Evolutionary conservation across 2,113 vertebrate genomes (phyloP), one percentile per base, ranked within the genome.

Genomic region (Paracanthobrama guichenoti): DNA sequence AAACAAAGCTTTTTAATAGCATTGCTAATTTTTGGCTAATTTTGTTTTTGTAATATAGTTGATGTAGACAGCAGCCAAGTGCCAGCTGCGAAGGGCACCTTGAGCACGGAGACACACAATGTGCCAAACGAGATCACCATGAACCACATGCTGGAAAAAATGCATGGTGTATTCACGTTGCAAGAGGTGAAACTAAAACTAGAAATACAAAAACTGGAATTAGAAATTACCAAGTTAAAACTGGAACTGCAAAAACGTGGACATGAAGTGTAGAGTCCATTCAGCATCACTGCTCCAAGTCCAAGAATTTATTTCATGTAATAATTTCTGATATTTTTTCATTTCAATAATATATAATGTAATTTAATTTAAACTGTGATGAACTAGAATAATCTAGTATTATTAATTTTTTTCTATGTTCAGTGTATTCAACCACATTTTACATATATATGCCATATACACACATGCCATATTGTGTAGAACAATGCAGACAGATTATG

Each of bases 181-280:
- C 72, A 74, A 46, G 72, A 74, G 72, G 6, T 74, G 1, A 74
- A 74, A 44, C 72, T 50, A 48, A 74, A 74, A 74, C 44, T 74
- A 74, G 72, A 74, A 44, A 50, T 74, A 9, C 72, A 74, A 46
- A 74, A 50, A 16, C 24, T 74, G 1, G 72, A 74, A 74, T 74
- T 74, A 50, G 72, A 74, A 74, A 44, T 74, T 16, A 74, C 72
- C 13, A 74, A 50, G 24, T 46, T 74, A 50, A 74, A 50, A 14
- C 8, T 50, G 24, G 44, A 74, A 44, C 44, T 74, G 13, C 72
- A 74, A 74, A 74, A 74, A 50, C 44, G 0, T 28, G 24, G 71
- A 50, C 71, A 74, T 18, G 44, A 74, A 74, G n/a, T 26, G 3
- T 74, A 74, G 44, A 74, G 26, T 26, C 5, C n/a, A 73, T 26